A percentile compares a stretch with the other conserved stretches of the same genome.
Evolutionary conservation across 2,113 vertebrate species (phyloP).

Genomic region (Phoxinus phoxinus): DNA sequence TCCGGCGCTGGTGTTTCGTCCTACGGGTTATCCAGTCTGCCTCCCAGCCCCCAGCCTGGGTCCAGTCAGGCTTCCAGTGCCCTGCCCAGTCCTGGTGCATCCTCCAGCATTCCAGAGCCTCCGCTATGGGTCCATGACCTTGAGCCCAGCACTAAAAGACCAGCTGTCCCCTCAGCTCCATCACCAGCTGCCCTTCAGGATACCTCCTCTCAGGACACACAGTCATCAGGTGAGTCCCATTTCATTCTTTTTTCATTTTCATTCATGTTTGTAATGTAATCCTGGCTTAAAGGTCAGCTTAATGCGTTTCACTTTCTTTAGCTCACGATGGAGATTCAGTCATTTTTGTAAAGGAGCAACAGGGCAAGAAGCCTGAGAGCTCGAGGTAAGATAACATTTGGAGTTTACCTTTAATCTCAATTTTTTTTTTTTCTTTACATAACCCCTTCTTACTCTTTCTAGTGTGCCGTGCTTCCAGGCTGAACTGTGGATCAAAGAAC

Average conservation of each 20-base stretch:
- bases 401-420: neutral
- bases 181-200: slow-evolving; percentile 74
- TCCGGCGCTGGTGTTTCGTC: slow-evolving; percentile 67
- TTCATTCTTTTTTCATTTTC: neutral
- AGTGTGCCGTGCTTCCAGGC: slow-evolving; percentile 89
- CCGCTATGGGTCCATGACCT: slow-evolving; percentile 62
- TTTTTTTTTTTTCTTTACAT: neutral
- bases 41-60: slow-evolving; percentile 64
- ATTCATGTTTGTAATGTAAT: neutral
- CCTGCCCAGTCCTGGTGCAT: slow-evolving; percentile 70
- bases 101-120: slow-evolving; percentile 62
- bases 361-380: slow-evolving; percentile 75
- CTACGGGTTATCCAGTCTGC: slow-evolving; percentile 67
- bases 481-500: slow-evolving; percentile 96
- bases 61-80: slow-evolving; percentile 74
- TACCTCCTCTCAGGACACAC: slow-evolving; percentile 77
- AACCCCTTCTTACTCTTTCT: slow-evolving; percentile 34
- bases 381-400: slow-evolving; percentile 77
- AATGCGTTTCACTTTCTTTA: slow-evolving; percentile 56
- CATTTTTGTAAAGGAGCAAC: slow-evolving; percentile 89
- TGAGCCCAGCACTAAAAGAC: slow-evolving; percentile 58
- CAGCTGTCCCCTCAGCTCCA: slow-evolving; percentile 55
- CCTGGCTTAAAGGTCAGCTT: neutral
- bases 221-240: slow-evolving; percentile 73
- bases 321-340: slow-evolving; percentile 86